Evolutionary conservation across 2,888 invertebrate species (phyloP).

Genomic region (Dascillus cervinus): DNA sequence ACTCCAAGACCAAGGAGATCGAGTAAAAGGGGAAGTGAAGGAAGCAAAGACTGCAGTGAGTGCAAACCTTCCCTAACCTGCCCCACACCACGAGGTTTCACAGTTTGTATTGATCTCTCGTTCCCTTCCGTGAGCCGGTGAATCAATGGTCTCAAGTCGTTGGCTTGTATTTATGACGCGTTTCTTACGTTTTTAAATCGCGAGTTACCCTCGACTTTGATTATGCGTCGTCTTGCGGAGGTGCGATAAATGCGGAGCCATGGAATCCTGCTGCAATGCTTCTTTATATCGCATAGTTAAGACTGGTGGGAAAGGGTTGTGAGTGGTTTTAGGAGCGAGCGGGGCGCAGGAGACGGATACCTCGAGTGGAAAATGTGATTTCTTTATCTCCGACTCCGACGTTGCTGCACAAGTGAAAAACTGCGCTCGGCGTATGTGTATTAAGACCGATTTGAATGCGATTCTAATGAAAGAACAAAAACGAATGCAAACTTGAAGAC

Average conservation of each 20-base stretch:
- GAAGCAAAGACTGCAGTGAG: conserved; percentile 39
- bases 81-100: conserved; percentile 40
- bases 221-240: neutral
- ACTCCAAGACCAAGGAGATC: conserved; percentile 23
- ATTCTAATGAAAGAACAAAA: no score
- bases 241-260: conserved; percentile 17
- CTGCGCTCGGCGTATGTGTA: neutral
- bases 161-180: conserved; percentile 30
- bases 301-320: conserved; percentile 37
- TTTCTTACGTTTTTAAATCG: no score
- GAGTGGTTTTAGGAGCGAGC: conserved; percentile 37
- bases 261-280: conserved; percentile 28
- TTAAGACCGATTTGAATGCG: no score
- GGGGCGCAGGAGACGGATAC: conserved; percentile 24
- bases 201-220: conserved; percentile 9
- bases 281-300: conserved; percentile 38
- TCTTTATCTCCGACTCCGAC: conserved; percentile 34
- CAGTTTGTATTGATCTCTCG: conserved; percentile 42
- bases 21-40: conserved; percentile 28
- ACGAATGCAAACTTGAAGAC: no score
- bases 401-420: neutral
- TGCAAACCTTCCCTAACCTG: conserved; percentile 40
- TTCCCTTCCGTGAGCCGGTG: conserved; percentile 36
- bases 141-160: conserved; percentile 40
- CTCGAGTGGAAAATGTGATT: conserved; percentile 44